Evolutionary conservation across 92 coral and sea anemone genomes (phyloP).

Genomic region (Umimayanthus kanabou): DNA sequence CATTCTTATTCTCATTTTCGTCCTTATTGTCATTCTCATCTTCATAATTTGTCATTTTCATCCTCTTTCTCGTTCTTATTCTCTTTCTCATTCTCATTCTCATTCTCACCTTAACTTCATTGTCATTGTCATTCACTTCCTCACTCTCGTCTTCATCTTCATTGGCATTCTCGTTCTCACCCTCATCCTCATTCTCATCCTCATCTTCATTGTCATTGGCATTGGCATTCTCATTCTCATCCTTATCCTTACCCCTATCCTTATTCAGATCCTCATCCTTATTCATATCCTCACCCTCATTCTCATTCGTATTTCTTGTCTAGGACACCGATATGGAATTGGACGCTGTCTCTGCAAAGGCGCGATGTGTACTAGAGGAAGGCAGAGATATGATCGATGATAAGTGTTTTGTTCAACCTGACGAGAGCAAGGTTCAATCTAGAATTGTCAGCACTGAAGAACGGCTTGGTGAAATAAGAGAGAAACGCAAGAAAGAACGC

Average conservation of each 20-base stretch:
- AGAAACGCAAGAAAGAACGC: background rate
- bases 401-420: conserved; percentile 10
- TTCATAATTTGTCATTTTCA: too few relatives aligned
- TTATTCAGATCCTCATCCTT: too few relatives aligned
- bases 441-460: background rate
- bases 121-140: too few relatives aligned
- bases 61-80: too few relatives aligned
- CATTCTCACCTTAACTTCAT: too few relatives aligned
- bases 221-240: background rate
- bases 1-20: too few relatives aligned
- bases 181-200: background rate
- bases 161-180: too few relatives aligned
- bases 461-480: conserved; percentile 11
- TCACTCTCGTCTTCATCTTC: too few relatives aligned
- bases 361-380: background rate
- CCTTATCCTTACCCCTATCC: background rate
- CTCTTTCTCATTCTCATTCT: too few relatives aligned
- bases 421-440: conserved; percentile 5
- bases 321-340: background rate
- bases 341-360: background rate
- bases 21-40: too few relatives aligned
- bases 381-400: conserved; percentile 18
- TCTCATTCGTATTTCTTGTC: background rate
- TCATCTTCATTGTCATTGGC: too few relatives aligned
- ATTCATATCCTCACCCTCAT: too few relatives aligned